Evolutionary conservation across 2,888 invertebrate species (phyloP).

Genomic region (Tinea pellionella): DNA sequence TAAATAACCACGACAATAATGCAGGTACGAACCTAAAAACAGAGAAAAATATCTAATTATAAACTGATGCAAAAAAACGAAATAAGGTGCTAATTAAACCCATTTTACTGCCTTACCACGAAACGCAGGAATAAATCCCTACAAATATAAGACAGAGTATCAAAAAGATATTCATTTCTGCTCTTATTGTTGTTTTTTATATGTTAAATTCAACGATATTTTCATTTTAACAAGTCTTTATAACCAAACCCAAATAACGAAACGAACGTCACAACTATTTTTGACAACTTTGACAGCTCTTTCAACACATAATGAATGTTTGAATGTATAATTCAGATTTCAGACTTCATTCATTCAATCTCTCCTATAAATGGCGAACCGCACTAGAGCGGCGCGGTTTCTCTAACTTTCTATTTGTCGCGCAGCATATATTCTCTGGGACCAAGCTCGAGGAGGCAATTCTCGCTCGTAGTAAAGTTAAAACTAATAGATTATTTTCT

Average conservation of each 20-base stretch:
- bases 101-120: slow-evolving; percentile 60
- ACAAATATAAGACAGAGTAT: slow-evolving; percentile 45
- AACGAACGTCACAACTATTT: background rate
- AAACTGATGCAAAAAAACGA: slow-evolving; percentile 32
- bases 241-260: background rate
- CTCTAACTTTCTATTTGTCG: too few relatives aligned
- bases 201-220: background rate
- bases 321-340: too few relatives aligned
- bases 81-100: slow-evolving; percentile 19
- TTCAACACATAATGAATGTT: too few relatives aligned
- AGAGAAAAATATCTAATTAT: background rate
- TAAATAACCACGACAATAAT: slow-evolving; percentile 82
- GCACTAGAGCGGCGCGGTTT: too few relatives aligned
- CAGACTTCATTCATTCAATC: too few relatives aligned
- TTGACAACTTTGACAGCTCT: background rate
- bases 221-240: background rate
- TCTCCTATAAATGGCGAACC: too few relatives aligned
- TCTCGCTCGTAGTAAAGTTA: too few relatives aligned
- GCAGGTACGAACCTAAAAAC: slow-evolving; percentile 78
- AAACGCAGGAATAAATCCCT: slow-evolving; percentile 70
- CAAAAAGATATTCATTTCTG: slow-evolving; percentile 46
- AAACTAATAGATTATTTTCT: too few relatives aligned
- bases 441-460: too few relatives aligned
- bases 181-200: background rate
- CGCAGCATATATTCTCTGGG: too few relatives aligned